Evolutionary conservation across 2,888 invertebrate species (phyloP).

Genomic region (Diplazon laetatorius): DNA sequence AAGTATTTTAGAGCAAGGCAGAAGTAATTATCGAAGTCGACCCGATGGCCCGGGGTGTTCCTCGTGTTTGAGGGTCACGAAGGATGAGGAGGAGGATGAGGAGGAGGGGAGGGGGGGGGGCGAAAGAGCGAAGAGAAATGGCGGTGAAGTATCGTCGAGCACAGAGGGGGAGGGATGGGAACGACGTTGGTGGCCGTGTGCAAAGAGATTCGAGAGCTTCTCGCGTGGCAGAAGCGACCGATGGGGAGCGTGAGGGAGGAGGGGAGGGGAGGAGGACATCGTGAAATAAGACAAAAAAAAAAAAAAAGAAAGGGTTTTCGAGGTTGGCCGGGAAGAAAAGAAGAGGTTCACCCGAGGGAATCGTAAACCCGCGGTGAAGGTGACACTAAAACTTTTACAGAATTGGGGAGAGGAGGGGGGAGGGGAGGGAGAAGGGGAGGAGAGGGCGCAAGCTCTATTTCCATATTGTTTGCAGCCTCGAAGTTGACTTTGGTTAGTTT

Average conservation of each 20-base stretch:
- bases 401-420: conserved; percentile 56
- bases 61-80: conserved; percentile 53
- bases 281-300: conserved; percentile 53
- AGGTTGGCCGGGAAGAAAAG: conserved; percentile 60
- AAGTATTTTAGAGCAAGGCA: conserved; percentile 64
- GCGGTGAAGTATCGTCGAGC: conserved; percentile 59
- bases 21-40: conserved; percentile 68
- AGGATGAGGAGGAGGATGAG: conserved; percentile 25
- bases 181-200: conserved; percentile 50
- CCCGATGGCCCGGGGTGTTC: conserved; percentile 63
- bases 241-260: conserved; percentile 45
- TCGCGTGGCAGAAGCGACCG: conserved; percentile 10
- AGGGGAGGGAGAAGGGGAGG: background rate
- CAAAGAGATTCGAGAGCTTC: conserved; percentile 39
- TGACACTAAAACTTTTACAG: conserved; percentile 80
- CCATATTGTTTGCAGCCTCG: conserved; percentile 74
- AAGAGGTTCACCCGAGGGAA: conserved; percentile 70
- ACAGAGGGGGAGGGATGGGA: conserved; percentile 53
- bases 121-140: conserved; percentile 55
- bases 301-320: conserved; percentile 61
- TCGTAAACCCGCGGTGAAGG: conserved; percentile 73
- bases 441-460: conserved; percentile 77
- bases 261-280: conserved; percentile 52
- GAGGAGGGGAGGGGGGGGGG: conserved; percentile 32
- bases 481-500: conserved; percentile 66